A percentile compares a stretch with the other conserved stretches of the same genome.
Conservation (phyloP, 1,140 invertebrate species). For the Adelges cooleyi region DNA sequence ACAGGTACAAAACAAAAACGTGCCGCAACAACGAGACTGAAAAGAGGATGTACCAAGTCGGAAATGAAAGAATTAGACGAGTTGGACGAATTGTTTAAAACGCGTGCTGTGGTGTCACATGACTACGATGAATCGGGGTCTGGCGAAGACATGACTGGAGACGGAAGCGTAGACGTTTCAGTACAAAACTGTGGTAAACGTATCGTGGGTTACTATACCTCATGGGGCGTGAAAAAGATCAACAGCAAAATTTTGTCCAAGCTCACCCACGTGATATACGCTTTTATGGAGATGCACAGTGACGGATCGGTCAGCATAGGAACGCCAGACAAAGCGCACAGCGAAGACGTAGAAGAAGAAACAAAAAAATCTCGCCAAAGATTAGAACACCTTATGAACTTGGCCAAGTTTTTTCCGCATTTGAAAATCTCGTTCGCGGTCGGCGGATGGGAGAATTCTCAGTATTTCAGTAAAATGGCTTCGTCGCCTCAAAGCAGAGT, state of each 20-base stretch:
- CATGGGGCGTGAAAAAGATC: constrained; percentile 30
- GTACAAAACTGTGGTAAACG: constrained; percentile 30
- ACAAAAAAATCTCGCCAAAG: neutral
- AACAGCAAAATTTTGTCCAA: neutral
- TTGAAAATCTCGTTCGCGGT: constrained; percentile 45
- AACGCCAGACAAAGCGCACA: constrained; percentile 19
- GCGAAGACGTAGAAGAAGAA: constrained; percentile 22
- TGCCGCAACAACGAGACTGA: neutral
- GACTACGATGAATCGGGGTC: neutral
- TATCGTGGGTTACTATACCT: constrained; percentile 31
- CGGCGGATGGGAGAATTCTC: constrained; percentile 42
- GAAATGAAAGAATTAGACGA: neutral
- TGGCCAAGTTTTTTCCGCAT: neutral
- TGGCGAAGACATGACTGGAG: neutral
- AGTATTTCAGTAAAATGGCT: constrained; percentile 43
- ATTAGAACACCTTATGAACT: constrained; percentile 1
- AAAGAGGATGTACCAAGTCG: neutral
- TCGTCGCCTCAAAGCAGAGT: constrained; percentile 39
- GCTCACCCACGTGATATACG: constrained; percentile 31
- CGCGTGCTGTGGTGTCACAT: neutral
- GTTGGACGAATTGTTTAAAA: neutral
- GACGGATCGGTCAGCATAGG: constrained; percentile 25
- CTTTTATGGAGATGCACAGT: constrained; percentile 30
- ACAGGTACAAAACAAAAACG: neutral
- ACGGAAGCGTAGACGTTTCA: neutral